A percentile compares a stretch with the other conserved stretches of the same genome.
Conservation (phyloP, 2,888 invertebrate species). For the Drosophila borborema region DNA sequence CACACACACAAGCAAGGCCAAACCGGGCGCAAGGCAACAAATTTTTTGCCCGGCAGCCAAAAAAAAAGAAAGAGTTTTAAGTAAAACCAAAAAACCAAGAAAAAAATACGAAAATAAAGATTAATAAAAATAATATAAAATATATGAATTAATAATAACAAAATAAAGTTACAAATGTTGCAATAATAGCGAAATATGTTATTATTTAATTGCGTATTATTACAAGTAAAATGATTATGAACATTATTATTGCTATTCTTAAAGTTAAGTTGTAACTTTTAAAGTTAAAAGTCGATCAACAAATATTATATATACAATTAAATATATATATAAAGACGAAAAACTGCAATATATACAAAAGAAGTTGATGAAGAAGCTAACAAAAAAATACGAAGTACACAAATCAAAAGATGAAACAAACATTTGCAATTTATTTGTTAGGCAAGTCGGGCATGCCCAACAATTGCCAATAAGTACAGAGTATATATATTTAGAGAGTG, state of each 20-base stretch:
- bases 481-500: constrained; percentile 14
- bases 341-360: constrained; percentile 74
- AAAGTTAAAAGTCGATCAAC: constrained; percentile 72
- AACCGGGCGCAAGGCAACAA: constrained; percentile 58
- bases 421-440: constrained; percentile 48
- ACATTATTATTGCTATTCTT: constrained; percentile 61
- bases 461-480: constrained; percentile 1
- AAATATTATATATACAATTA: constrained; percentile 27
- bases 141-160: constrained; percentile 16
- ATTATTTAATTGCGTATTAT: constrained; percentile 77
- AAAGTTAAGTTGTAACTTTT: constrained; percentile 75
- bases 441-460: constrained; percentile 8
- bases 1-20: constrained; percentile 38
- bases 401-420: constrained; percentile 53
- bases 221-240: constrained; percentile 66
- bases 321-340: constrained; percentile 14
- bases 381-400: constrained; percentile 46
- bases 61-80: constrained; percentile 51
- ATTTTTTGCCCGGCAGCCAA: constrained; percentile 39
- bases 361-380: not conserved
- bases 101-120: constrained; percentile 23
- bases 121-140: constrained; percentile 28
- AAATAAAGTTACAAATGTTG: constrained; percentile 56
- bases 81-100: constrained; percentile 61
- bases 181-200: constrained; percentile 81